phyloP scores from a whole-genome alignment of 1,140 invertebrate species.

The Bombus balteatus region DNA sequence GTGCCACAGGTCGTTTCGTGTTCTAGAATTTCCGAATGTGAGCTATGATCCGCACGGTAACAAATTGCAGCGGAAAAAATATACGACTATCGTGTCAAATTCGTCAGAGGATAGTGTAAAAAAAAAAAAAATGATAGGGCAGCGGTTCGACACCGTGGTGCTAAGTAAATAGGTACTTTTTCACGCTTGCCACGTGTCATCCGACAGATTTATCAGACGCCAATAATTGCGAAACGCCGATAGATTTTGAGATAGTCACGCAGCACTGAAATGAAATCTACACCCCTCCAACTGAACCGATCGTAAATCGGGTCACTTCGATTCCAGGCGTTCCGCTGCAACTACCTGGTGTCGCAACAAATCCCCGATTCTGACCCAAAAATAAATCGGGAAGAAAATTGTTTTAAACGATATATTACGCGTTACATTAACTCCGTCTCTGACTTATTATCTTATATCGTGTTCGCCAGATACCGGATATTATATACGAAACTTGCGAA shows the following conservation, averaged over 20 bases:
- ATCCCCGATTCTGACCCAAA: neutral
- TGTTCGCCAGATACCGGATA: neutral
- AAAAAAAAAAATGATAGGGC: neutral
- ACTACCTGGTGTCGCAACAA: neutral
- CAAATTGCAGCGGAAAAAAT: neutral
- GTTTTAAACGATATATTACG: neutral
- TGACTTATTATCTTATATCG: neutral
- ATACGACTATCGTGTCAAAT: neutral
- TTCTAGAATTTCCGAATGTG: neutral
- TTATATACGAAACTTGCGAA: neutral
- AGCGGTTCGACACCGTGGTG: neutral
- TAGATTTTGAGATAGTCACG: slow-evolving; percentile 35
- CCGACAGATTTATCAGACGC: slow-evolving; percentile 33
- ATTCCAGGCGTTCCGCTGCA: slow-evolving; percentile 13
- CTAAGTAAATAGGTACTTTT: slow-evolving; percentile 17
- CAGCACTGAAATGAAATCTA: slow-evolving; percentile 24
- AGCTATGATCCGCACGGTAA: neutral
- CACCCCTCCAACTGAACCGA: neutral
- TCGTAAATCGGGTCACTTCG: slow-evolving; percentile 36
- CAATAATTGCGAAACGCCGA: slow-evolving; percentile 10
- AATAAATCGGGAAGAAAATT: slow-evolving; percentile 11
- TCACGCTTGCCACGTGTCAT: slow-evolving; percentile 10
- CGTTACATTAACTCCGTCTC: neutral
- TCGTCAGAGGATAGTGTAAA: no score
- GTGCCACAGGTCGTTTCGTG: neutral